phyloP scores from a whole-genome alignment of 2,797 vertebrate species.

The Enteromius viviparus region DNA sequence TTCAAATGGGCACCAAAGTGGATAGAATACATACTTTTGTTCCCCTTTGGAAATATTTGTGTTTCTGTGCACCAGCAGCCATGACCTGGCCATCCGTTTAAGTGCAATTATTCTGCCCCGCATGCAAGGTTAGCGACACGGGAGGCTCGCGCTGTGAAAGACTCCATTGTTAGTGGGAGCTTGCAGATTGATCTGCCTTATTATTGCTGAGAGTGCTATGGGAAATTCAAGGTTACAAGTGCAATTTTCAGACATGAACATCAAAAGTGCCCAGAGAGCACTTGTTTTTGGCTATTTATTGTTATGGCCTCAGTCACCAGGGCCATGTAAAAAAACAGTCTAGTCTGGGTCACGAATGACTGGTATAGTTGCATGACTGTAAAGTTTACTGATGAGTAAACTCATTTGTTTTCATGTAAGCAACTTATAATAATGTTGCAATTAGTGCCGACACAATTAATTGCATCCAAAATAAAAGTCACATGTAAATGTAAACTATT shows the following conservation, averaged over 20 bases:
- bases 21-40: constrained; percentile 78
- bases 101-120: constrained; percentile 76
- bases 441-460: no score
- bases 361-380: background rate
- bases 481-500: background rate
- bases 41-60: constrained; percentile 82
- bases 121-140: constrained; percentile 71
- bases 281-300: constrained; percentile 47
- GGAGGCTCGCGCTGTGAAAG: constrained; percentile 74
- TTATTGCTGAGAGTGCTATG: constrained; percentile 54
- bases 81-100: constrained; percentile 77
- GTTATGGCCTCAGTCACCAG: constrained; percentile 33
- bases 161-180: constrained; percentile 76
- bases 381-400: background rate
- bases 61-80: constrained; percentile 78
- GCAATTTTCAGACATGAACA: constrained; percentile 50
- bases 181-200: constrained; percentile 74
- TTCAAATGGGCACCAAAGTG: constrained; percentile 71
- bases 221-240: constrained; percentile 54
- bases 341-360: constrained; percentile 10
- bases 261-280: constrained; percentile 41
- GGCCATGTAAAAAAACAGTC: background rate
- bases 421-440: background rate
- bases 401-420: constrained; percentile 5
- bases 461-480: background rate